Base-by-base conservation (phyloP, 2,797 vertebrate species). In the Adrianichthys oophorus region DNA sequence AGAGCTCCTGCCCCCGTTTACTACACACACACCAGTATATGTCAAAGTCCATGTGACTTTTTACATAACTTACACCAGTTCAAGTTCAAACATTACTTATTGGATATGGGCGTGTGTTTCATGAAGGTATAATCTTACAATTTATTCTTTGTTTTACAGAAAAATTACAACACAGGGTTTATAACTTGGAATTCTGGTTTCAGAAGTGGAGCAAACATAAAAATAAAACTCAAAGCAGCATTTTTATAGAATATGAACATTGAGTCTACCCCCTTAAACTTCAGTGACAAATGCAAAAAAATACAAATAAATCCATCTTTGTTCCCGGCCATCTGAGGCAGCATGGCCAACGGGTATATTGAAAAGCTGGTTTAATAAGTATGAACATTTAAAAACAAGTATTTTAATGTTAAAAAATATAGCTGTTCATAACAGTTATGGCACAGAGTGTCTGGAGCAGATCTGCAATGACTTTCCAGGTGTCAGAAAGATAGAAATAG, bases 401-500 rank as follows among this genome's bases (percentile, higher is more conserved):
- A 18, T 6, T 26, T 43, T 10, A 18, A 58, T 6, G 37, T n/a
- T 13, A 26, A 63, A 42, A 10, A 62, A 42, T 4, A n/a, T 24
- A 19, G 19, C 3, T 19, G 19, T 19, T 19, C 19, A 19, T 21
- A 52, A 52, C 0, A 2, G 32, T 24, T 18, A 21, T 66, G 61
- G 54, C 51, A 70, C 47, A 43, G 37, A 69, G 50, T 53, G 41
- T 32, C 45, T 51, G 19, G 32, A 56, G 24, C 41, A 56, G 59
- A 58, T 52, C 60, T 48, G 67, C 59, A 60, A 67, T 68, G 74
- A 76, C 72, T 74, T 73, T 81, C 59, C 62, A 78, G 80, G 52
- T 68, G 65, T 75, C 60, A 37, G 61, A 52, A 24, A 62, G 76
- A 70, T 59, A 71, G 62, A 86, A 85, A 85, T 83, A 87, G 76